Base-by-base conservation (phyloP, 2,797 vertebrate species). In the Potorous gilbertii region DNA sequence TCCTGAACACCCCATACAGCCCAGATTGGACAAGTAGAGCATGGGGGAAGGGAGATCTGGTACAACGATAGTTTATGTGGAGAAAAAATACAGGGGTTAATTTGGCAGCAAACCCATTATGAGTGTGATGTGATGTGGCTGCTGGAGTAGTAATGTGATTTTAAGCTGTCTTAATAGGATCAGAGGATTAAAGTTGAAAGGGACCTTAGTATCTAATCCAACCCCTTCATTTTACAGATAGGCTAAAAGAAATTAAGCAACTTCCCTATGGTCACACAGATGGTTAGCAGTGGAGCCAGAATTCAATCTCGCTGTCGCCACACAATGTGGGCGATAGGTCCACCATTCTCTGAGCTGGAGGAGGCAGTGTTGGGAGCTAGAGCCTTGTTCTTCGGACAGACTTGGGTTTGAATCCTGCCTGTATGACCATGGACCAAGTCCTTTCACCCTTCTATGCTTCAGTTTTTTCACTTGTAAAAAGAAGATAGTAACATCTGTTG, bases 241-340 rank as follows among this genome's bases (percentile, higher is more conserved):
- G 18, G 74, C 74, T 81, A 81, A 81, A n/a, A 81, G 74, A 81
- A 81, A 81, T 81, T 81, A 81, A 81, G 40, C 40, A 46, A 94
- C 57, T 59, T 91, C 52, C 16, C 56, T 29, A 46, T 40, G 24
- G 89, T 29, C 55, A 87, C 24, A 46, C 56, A 54, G 28, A 40
- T 46, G 31, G 21, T 10, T 18, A 46, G 55, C 40, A 27, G 90
- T 34, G 81, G 54, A 89, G 28, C 56, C 11, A 46, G 28, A 24
- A 1, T 91, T n/a, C 34, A 16, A 21, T 31, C 50, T 16, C 40
- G 27, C 29, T 90, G 74, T 40, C 50, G 56, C 50, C 54, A 3
- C 21, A 81, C 40, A 10, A 24, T 46, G 40, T 46, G 21, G 74
- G 21, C 21, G 10, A 81, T 81, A 81, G 66, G 40, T 40, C 18